Base-by-base conservation (phyloP, 2,113 vertebrate genomes). In the Pica pica region DNA sequence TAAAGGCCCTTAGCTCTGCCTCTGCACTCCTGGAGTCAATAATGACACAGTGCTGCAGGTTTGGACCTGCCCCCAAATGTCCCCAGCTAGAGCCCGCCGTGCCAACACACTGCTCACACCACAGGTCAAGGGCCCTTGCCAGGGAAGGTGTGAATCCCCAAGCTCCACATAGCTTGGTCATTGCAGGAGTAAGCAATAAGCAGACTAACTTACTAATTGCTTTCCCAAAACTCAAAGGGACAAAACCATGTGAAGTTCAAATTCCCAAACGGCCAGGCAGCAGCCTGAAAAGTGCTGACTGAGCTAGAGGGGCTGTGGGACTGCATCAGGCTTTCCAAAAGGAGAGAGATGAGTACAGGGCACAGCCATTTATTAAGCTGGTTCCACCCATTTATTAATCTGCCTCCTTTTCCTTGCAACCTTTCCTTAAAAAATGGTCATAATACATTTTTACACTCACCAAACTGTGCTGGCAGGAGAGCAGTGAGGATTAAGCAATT, bases 401-500 rank as follows among this genome's bases (percentile, higher is more conserved):
- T 80, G 21, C 71, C 39, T 86, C 55, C 71, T 77, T 92, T 82
- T 42, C 33, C 24, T 70, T 63, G 50, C 47, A 64, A 74, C 30
- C 68, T 78, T 83, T 63, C 47, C 52, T 74, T 94, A 87, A 95
- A 87, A 89, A 95, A 84, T 31, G 31, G 52, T 41, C 39, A 16
- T 24, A 83, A 90, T 35, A 78, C 22, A 23, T 28, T 94, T 70
- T 52, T 59, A 68, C 14, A 46, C 61, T 18, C 61, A 30, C 52
- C 11, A 41, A 79, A 31, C 39, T 67, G 14, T 53, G 39, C 53
- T 57, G 60, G 35, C 60, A 52, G 77, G 35, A 69, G 39, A 8
- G 63, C 73, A 49, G 50, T 16, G 76, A 89, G 44, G 86, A 67
- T 92, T 93, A 90, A 89, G 81, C 41, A 90, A 68, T 87, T 86